Conservation (phyloP, 1,140 invertebrate species). For the Anoplophora glabripennis region DNA sequence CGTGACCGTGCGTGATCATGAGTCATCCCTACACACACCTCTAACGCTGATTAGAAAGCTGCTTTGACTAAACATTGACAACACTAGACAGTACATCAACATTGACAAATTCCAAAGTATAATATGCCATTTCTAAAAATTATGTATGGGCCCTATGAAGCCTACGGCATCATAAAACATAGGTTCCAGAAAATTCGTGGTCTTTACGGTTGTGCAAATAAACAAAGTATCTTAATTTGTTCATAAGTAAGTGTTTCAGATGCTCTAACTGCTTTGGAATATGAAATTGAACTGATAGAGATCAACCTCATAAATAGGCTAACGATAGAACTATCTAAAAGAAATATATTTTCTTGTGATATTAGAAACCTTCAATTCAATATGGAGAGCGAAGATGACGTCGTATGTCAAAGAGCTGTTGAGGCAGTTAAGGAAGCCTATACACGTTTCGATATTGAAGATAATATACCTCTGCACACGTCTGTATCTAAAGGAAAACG, state of each 20-base stretch:
- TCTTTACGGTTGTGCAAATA: not conserved
- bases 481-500: not conserved
- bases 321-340: constrained; percentile 25
- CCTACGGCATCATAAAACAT: constrained; percentile 29
- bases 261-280: constrained; percentile 11
- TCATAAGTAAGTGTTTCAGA: constrained; percentile 2
- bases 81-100: too few species aligned
- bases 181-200: constrained; percentile 30
- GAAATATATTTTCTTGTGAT: constrained; percentile 29
- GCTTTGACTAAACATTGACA: too few species aligned
- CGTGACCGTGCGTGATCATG: too few species aligned
- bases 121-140: constrained; percentile 20
- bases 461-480: constrained; percentile 11
- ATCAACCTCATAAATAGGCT: constrained; percentile 23
- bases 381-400: constrained; percentile 22
- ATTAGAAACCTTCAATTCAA: constrained; percentile 30
- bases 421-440: constrained; percentile 18
- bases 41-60: too few species aligned
- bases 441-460: constrained; percentile 5
- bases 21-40: too few species aligned
- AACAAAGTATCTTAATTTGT: not conserved
- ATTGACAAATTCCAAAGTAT: too few species aligned
- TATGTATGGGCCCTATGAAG: constrained; percentile 33
- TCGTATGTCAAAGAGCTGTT: constrained; percentile 17
- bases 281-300: constrained; percentile 17